phyloP scores from a whole-genome alignment of 1,140 invertebrate species.

The Pissodes strobi region DNA sequence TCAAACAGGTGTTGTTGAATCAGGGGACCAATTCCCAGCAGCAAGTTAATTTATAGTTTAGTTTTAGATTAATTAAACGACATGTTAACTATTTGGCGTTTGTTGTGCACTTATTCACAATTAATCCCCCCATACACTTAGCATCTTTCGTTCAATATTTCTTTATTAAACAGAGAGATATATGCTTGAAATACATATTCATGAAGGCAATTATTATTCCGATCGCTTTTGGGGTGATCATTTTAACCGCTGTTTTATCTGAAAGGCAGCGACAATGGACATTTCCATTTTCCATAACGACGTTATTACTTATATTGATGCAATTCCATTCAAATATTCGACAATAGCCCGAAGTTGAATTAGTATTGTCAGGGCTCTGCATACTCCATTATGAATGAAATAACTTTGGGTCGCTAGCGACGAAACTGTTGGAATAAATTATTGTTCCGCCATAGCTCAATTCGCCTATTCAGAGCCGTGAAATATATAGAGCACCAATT shows the following conservation, averaged over 20 bases:
- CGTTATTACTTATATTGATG: too few species aligned
- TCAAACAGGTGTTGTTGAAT: constrained; percentile 16
- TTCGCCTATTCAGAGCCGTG: background rate
- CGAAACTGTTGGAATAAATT: background rate
- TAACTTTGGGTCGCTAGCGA: background rate
- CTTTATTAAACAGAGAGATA: too few species aligned
- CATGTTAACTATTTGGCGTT: background rate
- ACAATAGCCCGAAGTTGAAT: background rate
- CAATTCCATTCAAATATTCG: background rate
- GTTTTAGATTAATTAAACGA: background rate
- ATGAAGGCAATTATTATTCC: background rate
- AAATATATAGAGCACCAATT: background rate
- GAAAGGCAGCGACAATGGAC: background rate
- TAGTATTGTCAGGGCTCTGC: background rate
- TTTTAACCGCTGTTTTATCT: background rate
- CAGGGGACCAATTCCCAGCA: background rate
- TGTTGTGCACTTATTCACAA: too few species aligned
- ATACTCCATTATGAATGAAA: background rate
- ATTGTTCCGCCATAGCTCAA: background rate
- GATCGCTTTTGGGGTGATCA: background rate
- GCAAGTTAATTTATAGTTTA: background rate
- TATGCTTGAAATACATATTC: too few species aligned
- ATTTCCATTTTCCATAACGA: background rate
- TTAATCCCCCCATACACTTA: background rate
- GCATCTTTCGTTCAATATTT: too few species aligned